Evolutionary conservation across 2,113 vertebrate species (phyloP).

Genomic region (Tautogolabrus adspersus): DNA sequence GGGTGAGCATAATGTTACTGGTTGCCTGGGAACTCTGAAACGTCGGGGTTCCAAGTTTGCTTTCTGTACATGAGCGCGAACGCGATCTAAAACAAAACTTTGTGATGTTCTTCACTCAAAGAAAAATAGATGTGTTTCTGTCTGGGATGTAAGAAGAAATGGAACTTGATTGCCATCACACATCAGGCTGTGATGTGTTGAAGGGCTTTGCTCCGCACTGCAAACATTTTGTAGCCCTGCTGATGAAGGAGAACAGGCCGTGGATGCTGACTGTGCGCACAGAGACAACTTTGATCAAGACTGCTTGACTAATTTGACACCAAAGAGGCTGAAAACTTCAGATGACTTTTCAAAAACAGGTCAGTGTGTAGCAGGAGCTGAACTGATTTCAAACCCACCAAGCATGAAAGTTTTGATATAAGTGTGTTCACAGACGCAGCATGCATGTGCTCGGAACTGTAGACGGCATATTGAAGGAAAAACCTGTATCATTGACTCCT

Average conservation of each 20-base stretch:
- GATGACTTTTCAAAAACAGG: slow-evolving; percentile 11
- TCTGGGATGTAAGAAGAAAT: slow-evolving; percentile 22
- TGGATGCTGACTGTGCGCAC: slow-evolving; percentile 15
- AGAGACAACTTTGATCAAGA: slow-evolving; percentile 42
- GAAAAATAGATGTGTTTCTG: neutral
- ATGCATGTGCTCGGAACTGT: neutral
- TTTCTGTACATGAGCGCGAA: neutral
- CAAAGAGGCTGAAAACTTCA: slow-evolving; percentile 9
- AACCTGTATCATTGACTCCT: too few species aligned
- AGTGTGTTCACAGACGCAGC: neutral
- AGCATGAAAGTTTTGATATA: neutral
- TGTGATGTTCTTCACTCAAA: slow-evolving; percentile 9
- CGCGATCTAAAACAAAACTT: slow-evolving; percentile 20
- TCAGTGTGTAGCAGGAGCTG: neutral
- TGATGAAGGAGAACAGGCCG: slow-evolving; percentile 11
- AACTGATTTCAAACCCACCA: neutral
- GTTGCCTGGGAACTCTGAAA: slow-evolving; percentile 30
- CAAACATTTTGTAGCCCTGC: slow-evolving; percentile 28
- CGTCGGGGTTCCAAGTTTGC: neutral
- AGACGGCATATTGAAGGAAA: neutral
- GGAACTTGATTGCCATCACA: slow-evolving; percentile 11
- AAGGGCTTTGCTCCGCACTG: neutral
- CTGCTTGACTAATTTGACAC: slow-evolving; percentile 21
- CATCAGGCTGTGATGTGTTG: slow-evolving; percentile 19
- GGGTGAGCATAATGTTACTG: neutral